These are phyloP conservation scores for Eumeta japonica DNA, from an alignment of 1,140 invertebrate species.

Conservation along the genomic window DNA sequence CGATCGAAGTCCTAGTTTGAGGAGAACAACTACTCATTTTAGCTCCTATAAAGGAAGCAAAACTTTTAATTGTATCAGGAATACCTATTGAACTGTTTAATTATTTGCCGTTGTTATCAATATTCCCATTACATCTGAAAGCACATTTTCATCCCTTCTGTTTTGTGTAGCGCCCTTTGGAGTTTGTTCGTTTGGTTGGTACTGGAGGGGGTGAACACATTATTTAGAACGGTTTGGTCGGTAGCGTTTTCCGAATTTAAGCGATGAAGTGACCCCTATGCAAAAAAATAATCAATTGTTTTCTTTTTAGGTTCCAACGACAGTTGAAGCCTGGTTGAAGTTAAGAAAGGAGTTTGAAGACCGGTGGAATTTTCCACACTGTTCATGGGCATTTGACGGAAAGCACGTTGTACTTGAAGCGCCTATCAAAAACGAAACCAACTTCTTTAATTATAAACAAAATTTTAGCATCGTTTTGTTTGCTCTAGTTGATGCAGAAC, in stretches of 20 bases:
- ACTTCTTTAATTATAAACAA: background rate
- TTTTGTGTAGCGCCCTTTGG: background rate
- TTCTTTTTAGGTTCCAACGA: conserved; percentile 7
- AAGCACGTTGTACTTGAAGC: conserved; percentile 1
- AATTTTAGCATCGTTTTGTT: conserved; percentile 1
- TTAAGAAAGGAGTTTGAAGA: no score
- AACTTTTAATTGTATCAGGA: conserved; percentile 8
- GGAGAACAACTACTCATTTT: conserved; percentile 7
- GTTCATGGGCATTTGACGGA: background rate
- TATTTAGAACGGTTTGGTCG: background rate
- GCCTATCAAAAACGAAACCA: background rate
- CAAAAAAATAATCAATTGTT: background rate
- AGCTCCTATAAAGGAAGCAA: conserved; percentile 8
- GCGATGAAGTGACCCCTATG: background rate
- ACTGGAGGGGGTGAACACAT: background rate
- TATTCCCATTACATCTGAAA: conserved; percentile 8
- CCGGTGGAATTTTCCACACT: conserved; percentile 5
- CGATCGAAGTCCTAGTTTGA: conserved; percentile 9
- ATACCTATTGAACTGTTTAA: conserved; percentile 5
- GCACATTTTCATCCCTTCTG: conserved; percentile 8
- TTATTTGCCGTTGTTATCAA: conserved; percentile 7
- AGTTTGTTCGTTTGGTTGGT: no score
- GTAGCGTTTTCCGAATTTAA: background rate
- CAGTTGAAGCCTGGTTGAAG: conserved; percentile 13
- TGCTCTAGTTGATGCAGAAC: conserved; percentile 3